These are phyloP conservation scores for Temnothorax longispinosus DNA, from an alignment of 1,140 invertebrate genomes.

Conservation along the genomic window DNA sequence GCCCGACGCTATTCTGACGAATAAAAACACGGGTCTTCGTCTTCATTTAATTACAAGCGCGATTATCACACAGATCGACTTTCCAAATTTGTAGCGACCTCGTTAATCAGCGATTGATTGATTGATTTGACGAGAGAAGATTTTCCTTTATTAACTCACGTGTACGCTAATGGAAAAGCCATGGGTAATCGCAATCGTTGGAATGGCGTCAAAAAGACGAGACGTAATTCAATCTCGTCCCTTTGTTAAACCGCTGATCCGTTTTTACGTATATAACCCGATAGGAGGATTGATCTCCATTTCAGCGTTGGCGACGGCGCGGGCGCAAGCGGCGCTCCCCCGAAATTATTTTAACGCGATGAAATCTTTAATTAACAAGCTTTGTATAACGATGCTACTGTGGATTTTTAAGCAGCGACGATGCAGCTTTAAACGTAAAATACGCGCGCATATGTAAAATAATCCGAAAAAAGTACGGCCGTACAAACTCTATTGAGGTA, in stretches of 20 bases:
- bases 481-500: not conserved
- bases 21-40: slow-evolving; percentile 15
- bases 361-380: slow-evolving; percentile 38
- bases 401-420: slow-evolving; percentile 2
- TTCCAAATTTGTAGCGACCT: not conserved
- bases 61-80: not conserved
- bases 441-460: not conserved
- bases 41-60: not conserved
- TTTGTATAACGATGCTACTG: not conserved
- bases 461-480: not conserved
- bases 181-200: slow-evolving; percentile 16
- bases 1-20: slow-evolving; percentile 30
- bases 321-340: not conserved
- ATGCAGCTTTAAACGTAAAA: not conserved
- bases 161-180: not conserved
- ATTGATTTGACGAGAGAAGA: slow-evolving; percentile 35
- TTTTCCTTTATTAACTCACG: slow-evolving; percentile 15
- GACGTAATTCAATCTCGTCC: slow-evolving; percentile 24
- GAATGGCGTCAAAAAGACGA: slow-evolving; percentile 26
- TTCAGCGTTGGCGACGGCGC: not conserved
- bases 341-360: slow-evolving; percentile 3
- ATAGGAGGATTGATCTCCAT: slow-evolving; percentile 13
- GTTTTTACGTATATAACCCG: slow-evolving; percentile 29
- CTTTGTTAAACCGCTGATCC: slow-evolving; percentile 48
- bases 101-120: slow-evolving; percentile 5